These are phyloP conservation scores for Phorcus lineatus DNA, from an alignment of 2,888 invertebrate genomes.

Conservation along the genomic window DNA sequence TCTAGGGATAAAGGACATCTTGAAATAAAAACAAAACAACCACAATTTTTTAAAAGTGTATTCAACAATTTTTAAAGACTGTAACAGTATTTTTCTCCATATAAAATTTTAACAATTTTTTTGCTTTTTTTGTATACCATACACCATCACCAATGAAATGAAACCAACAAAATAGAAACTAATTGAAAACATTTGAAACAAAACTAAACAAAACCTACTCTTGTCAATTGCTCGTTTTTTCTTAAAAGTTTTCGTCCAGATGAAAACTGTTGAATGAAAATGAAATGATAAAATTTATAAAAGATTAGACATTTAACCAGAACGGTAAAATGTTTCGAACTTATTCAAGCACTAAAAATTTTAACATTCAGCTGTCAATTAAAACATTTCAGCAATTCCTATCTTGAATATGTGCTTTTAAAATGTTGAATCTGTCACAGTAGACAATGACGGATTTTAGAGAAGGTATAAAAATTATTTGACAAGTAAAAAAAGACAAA, in stretches of 20 bases:
- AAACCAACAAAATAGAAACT: neutral
- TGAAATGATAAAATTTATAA: neutral
- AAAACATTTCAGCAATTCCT: neutral
- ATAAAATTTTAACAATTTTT: neutral
- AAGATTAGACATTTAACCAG: neutral
- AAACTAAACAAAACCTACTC: neutral
- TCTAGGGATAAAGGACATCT: too few relatives aligned
- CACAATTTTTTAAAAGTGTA: neutral
- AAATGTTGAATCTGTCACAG: neutral
- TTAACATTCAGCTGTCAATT: neutral
- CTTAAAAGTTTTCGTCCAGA: neutral
- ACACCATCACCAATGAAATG: neutral
- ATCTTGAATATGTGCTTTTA: neutral
- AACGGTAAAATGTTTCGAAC: neutral
- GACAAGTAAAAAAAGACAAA: neutral
- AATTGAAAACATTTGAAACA: neutral
- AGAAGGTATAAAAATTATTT: neutral
- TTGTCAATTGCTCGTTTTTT: too few relatives aligned
- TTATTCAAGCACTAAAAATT: neutral
- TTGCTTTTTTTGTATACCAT: neutral
- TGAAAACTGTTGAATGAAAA: neutral
- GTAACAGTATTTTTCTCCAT: neutral
- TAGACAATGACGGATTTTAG: neutral
- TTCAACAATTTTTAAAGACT: slow-evolving; percentile 3
- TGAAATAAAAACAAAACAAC: neutral